Conservation (phyloP, 1,140 invertebrate species). For the Drosophila willistoni region DNA sequence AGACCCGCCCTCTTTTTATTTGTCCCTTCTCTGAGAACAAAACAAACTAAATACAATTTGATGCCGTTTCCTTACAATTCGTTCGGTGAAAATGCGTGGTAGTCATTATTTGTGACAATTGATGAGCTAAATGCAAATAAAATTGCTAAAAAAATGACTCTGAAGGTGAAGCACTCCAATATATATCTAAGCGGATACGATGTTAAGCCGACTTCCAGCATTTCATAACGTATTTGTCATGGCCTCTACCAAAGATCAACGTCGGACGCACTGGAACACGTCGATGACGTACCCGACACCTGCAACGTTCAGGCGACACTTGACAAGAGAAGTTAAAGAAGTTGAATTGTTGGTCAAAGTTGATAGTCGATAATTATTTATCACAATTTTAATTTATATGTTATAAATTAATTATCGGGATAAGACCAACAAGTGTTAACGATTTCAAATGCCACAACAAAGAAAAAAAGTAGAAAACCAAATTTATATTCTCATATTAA, state of each 20-base stretch:
- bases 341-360: constrained; percentile 56
- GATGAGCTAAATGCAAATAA: constrained; percentile 58
- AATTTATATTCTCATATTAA: constrained; percentile 2
- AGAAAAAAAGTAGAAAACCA: neutral
- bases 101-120: constrained; percentile 81
- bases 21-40: constrained; percentile 14
- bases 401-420: constrained; percentile 73
- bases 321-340: constrained; percentile 41
- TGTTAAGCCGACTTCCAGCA: constrained; percentile 53
- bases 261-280: no score
- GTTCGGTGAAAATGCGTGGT: constrained; percentile 70
- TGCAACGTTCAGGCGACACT: constrained; percentile 45
- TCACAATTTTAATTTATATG: constrained; percentile 79
- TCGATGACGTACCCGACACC: no score
- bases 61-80: constrained; percentile 34
- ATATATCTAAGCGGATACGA: constrained; percentile 19
- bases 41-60: constrained; percentile 80
- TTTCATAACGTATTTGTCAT: constrained; percentile 79
- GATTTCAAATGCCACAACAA: neutral
- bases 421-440: constrained; percentile 28
- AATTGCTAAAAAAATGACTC: constrained; percentile 29
- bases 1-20: no score
- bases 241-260: constrained; percentile 50
- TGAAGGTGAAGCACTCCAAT: neutral
- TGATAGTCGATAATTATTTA: constrained; percentile 70